These are phyloP conservation scores for Gortyna flavago DNA, from an alignment of 2,888 invertebrate genomes.

Conservation along the genomic window DNA sequence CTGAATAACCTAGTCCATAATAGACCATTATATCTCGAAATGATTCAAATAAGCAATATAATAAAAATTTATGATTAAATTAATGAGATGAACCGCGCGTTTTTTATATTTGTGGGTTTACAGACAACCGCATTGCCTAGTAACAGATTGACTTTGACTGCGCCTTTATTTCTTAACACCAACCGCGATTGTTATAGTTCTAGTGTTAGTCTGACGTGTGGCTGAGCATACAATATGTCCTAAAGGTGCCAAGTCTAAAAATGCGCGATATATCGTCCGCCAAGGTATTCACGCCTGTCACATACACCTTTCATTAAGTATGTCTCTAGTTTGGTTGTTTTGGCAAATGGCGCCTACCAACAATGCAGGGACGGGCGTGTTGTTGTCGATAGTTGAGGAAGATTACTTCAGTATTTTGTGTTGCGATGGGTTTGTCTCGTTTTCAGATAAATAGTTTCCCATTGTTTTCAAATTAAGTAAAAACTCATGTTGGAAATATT, in stretches of 20 bases:
- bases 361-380: constrained; percentile 66
- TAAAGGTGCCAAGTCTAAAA: constrained; percentile 79
- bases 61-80: constrained; percentile 50
- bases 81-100: constrained; percentile 29
- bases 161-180: neutral
- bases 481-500: neutral
- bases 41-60: constrained; percentile 47
- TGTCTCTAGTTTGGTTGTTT: constrained; percentile 77
- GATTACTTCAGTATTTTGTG: neutral
- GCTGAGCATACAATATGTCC: constrained; percentile 44
- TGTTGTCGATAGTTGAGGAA: constrained; percentile 58
- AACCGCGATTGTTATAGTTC: neutral
- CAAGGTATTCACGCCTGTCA: constrained; percentile 73
- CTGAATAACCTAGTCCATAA: constrained; percentile 45
- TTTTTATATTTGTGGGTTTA: constrained; percentile 30
- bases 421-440: neutral
- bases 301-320: constrained; percentile 77
- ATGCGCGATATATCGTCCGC: constrained; percentile 70
- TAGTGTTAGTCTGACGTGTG: constrained; percentile 2
- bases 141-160: no score
- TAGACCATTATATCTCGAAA: constrained; percentile 46
- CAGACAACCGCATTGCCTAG: constrained; percentile 14
- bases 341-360: constrained; percentile 83
- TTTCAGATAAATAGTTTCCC: neutral
- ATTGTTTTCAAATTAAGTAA: neutral